Evolutionary conservation across 30 jellyfish, hydroid and myxozoan species (phyloP).

Genomic region (Pelagia noctiluca): DNA sequence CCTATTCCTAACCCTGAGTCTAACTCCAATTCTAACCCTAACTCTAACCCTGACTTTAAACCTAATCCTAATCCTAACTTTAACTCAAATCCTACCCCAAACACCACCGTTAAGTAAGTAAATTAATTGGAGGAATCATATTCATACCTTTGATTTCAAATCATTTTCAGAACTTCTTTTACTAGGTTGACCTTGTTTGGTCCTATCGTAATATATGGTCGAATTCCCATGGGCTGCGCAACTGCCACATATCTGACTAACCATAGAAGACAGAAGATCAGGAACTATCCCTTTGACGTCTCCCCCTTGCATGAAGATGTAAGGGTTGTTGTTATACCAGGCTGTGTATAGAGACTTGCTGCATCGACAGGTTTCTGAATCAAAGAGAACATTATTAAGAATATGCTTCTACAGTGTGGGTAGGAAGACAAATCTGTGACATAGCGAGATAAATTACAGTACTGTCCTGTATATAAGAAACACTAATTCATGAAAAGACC

Average conservation of each 20-base stretch:
- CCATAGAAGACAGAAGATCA: conserved; percentile 51
- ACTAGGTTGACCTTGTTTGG: conserved; percentile 63
- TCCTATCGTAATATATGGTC: conserved; percentile 51
- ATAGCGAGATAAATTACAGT: too few species aligned
- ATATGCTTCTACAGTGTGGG: too few species aligned
- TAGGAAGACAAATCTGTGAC: too few species aligned
- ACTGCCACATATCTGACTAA: conserved; percentile 51
- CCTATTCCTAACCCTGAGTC: too few species aligned
- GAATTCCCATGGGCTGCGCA: conserved; percentile 51
- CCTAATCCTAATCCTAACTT: too few species aligned
- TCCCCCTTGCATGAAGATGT: conserved; percentile 21
- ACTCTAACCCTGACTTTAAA: too few species aligned
- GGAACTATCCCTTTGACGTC: conserved; percentile 65
- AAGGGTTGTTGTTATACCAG: conserved; percentile 71
- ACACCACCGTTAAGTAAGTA: not conserved
- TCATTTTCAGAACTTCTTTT: conserved; percentile 32
- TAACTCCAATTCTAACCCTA: too few species aligned
- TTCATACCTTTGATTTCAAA: conserved; percentile 38
- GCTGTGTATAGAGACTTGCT: conserved; percentile 48
- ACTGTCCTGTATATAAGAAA: too few species aligned
- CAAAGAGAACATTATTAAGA: not conserved
- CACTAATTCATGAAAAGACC: too few species aligned
- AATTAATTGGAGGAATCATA: too few species aligned
- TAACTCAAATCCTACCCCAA: too few species aligned
- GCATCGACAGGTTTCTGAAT: conserved; percentile 81